These are phyloP conservation scores for Zapus hudsonius DNA, from an alignment of 2,113 vertebrate genomes.

Conservation along the genomic window DNA sequence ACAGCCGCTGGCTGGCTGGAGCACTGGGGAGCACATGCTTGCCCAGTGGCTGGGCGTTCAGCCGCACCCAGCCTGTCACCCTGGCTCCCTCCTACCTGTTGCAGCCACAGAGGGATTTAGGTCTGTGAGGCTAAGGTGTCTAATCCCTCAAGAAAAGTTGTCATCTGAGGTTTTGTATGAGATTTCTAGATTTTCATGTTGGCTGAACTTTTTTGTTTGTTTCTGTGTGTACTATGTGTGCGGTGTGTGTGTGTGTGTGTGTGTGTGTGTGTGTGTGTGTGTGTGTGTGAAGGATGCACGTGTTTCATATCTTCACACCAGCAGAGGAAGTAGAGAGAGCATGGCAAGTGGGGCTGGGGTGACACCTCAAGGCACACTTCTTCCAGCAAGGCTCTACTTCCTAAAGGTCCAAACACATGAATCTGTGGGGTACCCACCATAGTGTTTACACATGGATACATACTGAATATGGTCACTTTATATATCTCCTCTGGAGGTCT, in stretches of 20 bases:
- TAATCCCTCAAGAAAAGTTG: background rate
- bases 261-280: background rate
- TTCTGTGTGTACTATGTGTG: background rate
- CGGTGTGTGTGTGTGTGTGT: background rate
- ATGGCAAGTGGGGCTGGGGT: no score
- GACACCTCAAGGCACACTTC: no score
- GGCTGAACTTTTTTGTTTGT: background rate
- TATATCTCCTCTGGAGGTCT: no score
- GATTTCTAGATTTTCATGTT: background rate
- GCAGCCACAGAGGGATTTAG: background rate
- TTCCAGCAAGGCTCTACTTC: no score
- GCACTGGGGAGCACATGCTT: background rate
- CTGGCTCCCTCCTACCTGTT: background rate
- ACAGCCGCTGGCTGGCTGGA: rapidly evolving
- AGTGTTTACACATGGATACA: background rate
- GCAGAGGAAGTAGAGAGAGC: no score
- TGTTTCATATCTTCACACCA: no score
- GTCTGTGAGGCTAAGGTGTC: background rate
- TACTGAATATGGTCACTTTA: no score
- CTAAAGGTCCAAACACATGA: no score
- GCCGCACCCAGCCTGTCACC: background rate
- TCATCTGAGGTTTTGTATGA: background rate
- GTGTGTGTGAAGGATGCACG: background rate
- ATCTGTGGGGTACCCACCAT: no score
- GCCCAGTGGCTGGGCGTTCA: background rate